Conservation (phyloP, 2,797 vertebrate genomes). For the Babyrousa celebensis region DNA sequence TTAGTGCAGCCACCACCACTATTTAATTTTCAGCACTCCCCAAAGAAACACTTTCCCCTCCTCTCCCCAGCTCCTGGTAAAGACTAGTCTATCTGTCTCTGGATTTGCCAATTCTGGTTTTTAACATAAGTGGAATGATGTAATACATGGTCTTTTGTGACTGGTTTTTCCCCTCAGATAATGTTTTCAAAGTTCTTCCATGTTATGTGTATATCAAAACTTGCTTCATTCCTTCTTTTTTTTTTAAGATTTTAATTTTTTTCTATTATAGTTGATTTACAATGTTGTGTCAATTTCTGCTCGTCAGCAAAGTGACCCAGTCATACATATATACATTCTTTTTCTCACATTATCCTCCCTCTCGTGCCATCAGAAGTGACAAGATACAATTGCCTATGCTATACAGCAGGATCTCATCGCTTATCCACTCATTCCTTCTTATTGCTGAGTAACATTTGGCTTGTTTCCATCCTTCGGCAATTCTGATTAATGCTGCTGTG, state of each 20-base stretch:
- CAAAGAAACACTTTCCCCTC: background rate
- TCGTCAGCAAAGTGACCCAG: no score
- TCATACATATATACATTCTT: no score
- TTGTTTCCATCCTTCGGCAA: background rate
- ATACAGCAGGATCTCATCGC: no score
- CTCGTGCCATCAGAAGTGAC: no score
- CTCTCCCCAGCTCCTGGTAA: background rate
- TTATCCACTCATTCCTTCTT: background rate
- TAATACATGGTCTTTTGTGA: background rate
- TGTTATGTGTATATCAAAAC: background rate
- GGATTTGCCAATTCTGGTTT: background rate
- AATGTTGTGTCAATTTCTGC: no score
- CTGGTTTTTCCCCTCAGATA: background rate
- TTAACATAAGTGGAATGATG: background rate
- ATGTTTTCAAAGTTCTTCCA: background rate
- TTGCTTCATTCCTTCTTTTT: background rate
- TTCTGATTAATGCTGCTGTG: background rate
- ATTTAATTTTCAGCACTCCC: background rate
- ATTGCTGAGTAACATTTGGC: background rate
- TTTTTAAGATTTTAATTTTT: no score
- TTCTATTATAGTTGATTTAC: no score
- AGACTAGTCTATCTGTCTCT: background rate
- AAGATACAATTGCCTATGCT: no score
- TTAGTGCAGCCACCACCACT: background rate
- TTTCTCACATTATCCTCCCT: no score